Evolutionary conservation across 2,888 invertebrate species (phyloP), one percentile per base, ranked within the genome.

Genomic region (Protophormia terraenovae): DNA sequence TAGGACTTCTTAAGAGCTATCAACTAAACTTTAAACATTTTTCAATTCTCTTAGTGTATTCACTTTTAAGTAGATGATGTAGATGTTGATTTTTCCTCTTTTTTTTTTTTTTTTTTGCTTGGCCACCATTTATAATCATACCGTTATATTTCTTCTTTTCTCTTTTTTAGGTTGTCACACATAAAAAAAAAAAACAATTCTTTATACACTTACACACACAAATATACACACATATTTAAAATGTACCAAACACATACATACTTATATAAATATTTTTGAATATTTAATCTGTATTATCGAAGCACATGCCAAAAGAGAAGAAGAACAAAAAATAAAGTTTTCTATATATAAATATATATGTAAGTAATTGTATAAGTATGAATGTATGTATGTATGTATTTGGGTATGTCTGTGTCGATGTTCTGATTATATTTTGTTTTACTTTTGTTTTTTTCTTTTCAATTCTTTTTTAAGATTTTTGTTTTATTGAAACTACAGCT

Each of bases 271-370:
- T 87, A 87, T 89, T 88, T 88, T 84, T 84, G 86, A 86, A 88
- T 88, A 82, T 81, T 83, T 80, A 88, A 88, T 88, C 88, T 88
- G 87, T 87, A 87, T 87, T 88, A 88, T 89, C 88, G 87, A 87
- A 86, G 87, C 87, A 83, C 72, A 71, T 78, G 81, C 77, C 78
- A 77, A 80, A 38, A 69, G 2, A 35, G n/a, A 47, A 32, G 19
- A 67, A n/a, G 22, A 53, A 27, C 24, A 64, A 64, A 45, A 8
- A 35, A 66, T 14, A 1, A 66, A 47, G 8, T 38, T 45, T 58
- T 55, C n/a, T 75, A n/a, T 19, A 16, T 24, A 19, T 47, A 41
- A 24, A 27, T 67, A 55, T 47, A 38, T 14, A 10, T 45, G 72
- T 64, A 64, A 69, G 53, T 69, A 72, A 64, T 29, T 55, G 41